A percentile compares a stretch with the other conserved stretches of the same genome.
Evolutionary conservation across 2,797 vertebrate species (phyloP).

Genomic region (Tenualosa ilisha): DNA sequence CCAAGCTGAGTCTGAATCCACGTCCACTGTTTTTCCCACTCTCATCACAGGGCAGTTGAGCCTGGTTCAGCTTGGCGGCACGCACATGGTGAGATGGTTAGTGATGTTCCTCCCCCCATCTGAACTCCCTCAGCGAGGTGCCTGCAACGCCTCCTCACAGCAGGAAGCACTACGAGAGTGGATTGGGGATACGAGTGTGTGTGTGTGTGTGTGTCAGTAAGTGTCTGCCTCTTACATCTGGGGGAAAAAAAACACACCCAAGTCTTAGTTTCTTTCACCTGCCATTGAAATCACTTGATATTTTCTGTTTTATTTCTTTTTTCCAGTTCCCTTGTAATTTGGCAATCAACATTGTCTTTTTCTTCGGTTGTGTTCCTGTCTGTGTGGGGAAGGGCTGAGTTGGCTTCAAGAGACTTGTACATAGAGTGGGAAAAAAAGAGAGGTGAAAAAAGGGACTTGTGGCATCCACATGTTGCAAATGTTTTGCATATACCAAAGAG

Average conservation of each 20-base stretch:
- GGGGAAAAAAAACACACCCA: conserved; percentile 49
- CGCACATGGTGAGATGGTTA: conserved; percentile 34
- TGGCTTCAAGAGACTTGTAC: conserved; percentile 7
- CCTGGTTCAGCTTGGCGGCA: not conserved
- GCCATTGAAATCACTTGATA: conserved; percentile 48
- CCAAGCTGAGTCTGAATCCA: not conserved
- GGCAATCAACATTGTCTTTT: not conserved
- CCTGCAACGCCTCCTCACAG: conserved; percentile 47
- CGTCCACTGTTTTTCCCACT: not conserved
- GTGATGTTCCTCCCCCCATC: conserved; percentile 45
- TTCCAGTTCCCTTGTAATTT: conserved; percentile 1
- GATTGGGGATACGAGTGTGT: not conserved
- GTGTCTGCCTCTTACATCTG: conserved; percentile 43
- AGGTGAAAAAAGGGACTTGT: conserved; percentile 3
- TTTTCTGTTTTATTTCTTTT: not conserved
- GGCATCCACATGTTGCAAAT: conserved; percentile 1
- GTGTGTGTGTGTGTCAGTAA: not conserved
- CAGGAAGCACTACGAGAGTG: conserved; percentile 20
- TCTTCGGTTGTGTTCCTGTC: conserved; percentile 11
- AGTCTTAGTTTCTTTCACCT: conserved; percentile 59
- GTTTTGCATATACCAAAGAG: conserved; percentile 26
- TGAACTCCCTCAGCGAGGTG: conserved; percentile 52
- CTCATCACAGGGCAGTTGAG: not conserved
- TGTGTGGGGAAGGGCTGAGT: not conserved
- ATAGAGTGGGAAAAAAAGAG: not conserved